Evolutionary conservation across 2,797 vertebrate species (phyloP).

Genomic region (Myripristis murdjan): DNA sequence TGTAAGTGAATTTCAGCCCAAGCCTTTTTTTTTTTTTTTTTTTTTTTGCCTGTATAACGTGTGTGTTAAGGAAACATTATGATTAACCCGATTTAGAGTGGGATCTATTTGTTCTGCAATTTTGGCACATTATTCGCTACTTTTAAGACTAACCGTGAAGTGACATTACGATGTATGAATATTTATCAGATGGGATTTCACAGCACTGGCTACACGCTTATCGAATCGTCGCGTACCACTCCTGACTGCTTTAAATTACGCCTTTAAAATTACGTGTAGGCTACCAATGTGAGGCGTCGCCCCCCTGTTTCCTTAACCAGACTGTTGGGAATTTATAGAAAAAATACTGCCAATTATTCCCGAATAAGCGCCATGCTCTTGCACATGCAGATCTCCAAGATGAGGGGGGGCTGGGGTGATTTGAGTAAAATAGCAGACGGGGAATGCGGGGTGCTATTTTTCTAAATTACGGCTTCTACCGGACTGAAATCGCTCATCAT

Average conservation of each 20-base stretch:
- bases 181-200: conserved; percentile 82
- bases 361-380: neutral
- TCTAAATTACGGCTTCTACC: conserved; percentile 13
- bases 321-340: conserved; percentile 23
- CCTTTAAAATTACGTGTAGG: conserved; percentile 67
- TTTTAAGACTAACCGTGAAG: conserved; percentile 75
- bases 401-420: conserved; percentile 31
- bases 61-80: conserved; percentile 51
- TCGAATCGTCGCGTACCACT: conserved; percentile 72
- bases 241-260: conserved; percentile 59
- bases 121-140: conserved; percentile 62
- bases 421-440: conserved; percentile 46
- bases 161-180: conserved; percentile 80
- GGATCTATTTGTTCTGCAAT: conserved; percentile 72
- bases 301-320: conserved; percentile 36
- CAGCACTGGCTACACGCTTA: conserved; percentile 51
- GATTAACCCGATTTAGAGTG: conserved; percentile 51
- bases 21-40: too few relatives aligned
- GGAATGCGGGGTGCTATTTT: neutral
- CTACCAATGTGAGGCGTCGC: conserved; percentile 69
- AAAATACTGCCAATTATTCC: conserved; percentile 5
- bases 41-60: conserved; percentile 5
- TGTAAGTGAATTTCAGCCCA: conserved; percentile 3
- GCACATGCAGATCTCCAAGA: neutral
- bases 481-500: neutral